Percentiles rank a stretch among this genome's conserved stretches.
Evolutionary conservation across 2,797 vertebrate species (phyloP).

Genomic region (Peromyscus melanophrys): DNA sequence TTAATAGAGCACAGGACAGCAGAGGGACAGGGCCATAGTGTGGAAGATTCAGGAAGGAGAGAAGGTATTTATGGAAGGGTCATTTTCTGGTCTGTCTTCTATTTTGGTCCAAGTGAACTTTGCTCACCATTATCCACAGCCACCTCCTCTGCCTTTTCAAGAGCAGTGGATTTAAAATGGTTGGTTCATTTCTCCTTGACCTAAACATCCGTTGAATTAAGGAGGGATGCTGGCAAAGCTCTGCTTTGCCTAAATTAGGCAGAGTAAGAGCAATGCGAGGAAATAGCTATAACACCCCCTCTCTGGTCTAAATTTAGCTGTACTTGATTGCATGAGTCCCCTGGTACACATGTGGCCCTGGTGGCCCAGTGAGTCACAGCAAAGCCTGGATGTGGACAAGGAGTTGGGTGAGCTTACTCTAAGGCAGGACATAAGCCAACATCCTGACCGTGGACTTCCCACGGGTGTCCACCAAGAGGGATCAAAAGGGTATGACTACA

Average conservation of each 20-base stretch:
- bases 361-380: slow-evolving; percentile 19
- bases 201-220: slow-evolving; percentile 41
- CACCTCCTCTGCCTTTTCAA: slow-evolving; percentile 48
- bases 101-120: slow-evolving; percentile 68
- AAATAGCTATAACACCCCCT: not conserved
- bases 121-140: not conserved
- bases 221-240: not conserved
- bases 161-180: slow-evolving; percentile 30
- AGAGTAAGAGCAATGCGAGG: slow-evolving; percentile 8
- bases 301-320: slow-evolving; percentile 52
- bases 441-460: not conserved
- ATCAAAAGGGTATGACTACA: not conserved
- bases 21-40: not conserved
- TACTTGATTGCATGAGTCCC: not conserved
- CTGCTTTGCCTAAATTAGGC: slow-evolving; percentile 65
- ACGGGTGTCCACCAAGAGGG: not conserved
- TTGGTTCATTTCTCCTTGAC: slow-evolving; percentile 46
- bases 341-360: not conserved
- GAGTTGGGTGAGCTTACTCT: not conserved
- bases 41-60: slow-evolving; percentile 56
- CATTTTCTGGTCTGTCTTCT: slow-evolving; percentile 32
- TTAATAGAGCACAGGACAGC: slow-evolving; percentile 69
- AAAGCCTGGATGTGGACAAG: not conserved
- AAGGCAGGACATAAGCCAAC: not conserved
- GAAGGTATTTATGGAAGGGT: slow-evolving; percentile 31